phyloP scores from a whole-genome alignment of 2,888 invertebrate species.

The Sympetrum striolatum region DNA sequence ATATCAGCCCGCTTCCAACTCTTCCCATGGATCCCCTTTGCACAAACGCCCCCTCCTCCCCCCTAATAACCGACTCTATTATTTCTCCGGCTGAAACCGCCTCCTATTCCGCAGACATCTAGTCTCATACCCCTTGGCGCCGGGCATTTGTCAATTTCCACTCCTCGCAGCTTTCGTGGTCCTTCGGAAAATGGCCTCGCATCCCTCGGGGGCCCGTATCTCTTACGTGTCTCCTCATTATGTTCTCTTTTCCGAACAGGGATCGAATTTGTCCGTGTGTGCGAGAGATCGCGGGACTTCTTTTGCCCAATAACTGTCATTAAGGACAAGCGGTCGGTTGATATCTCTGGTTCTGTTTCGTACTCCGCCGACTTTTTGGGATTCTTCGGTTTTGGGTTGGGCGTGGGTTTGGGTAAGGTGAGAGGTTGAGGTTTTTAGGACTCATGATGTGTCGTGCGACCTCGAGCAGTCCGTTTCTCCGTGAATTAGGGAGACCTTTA shows the following conservation, averaged over 20 bases:
- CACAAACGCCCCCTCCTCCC: not conserved
- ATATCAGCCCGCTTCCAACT: not conserved
- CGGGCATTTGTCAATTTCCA: constrained; percentile 32
- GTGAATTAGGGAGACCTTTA: not conserved
- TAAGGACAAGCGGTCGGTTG: not conserved
- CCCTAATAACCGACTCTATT: not conserved
- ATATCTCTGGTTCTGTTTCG: constrained; percentile 2
- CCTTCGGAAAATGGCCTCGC: not conserved
- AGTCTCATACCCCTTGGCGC: constrained; percentile 4
- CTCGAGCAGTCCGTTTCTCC: not conserved
- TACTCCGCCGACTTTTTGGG: not conserved
- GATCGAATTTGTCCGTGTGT: constrained; percentile 11
- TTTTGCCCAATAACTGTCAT: constrained; percentile 35
- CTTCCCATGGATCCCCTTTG: not conserved
- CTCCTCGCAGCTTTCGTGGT: not conserved
- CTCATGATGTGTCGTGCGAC: constrained; percentile 19
- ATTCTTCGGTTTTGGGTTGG: not conserved
- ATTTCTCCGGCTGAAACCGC: not conserved
- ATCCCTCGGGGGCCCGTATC: not conserved
- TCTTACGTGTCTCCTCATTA: not conserved
- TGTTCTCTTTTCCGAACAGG: not conserved
- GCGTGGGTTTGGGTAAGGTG: not conserved
- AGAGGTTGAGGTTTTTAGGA: constrained; percentile 15
- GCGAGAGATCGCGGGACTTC: not conserved
- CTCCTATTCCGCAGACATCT: not conserved